phyloP scores from a whole-genome alignment of 53 echinoderm and acorn worm genomes.

The Paelopatides confundens region DNA sequence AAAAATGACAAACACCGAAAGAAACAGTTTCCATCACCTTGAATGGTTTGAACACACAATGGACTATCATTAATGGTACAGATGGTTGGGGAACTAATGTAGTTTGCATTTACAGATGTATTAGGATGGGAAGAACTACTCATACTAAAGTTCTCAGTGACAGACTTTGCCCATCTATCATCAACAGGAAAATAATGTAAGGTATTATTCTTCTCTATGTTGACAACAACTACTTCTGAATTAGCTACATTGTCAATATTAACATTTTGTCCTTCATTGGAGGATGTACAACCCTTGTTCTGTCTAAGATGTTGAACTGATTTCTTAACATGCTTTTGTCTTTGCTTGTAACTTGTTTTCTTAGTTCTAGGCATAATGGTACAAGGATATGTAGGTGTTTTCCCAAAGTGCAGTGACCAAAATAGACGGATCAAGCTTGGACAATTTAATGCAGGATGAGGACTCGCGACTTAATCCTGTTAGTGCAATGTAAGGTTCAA shows the following conservation, averaged over 20 bases:
- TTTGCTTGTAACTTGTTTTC: too few species aligned
- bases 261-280: neutral
- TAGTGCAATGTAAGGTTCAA: too few species aligned
- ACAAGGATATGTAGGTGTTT: neutral
- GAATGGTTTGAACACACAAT: neutral
- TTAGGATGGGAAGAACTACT: neutral
- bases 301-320: too few species aligned
- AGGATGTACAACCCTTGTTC: too few species aligned
- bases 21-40: constrained; percentile 40
- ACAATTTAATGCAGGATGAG: too few species aligned
- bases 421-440: too few species aligned
- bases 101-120: neutral
- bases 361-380: too few species aligned
- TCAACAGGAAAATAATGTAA: constrained; percentile 27
- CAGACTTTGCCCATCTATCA: neutral
- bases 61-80: neutral
- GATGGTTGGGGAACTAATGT: neutral
- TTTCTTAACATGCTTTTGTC: too few species aligned
- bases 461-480: too few species aligned
- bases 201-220: too few species aligned
- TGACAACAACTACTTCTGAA: neutral
- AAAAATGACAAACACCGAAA: constrained; percentile 37
- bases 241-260: neutral
- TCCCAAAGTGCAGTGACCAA: neutral
- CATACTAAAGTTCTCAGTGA: neutral